A percentile compares a stretch with the other conserved stretches of the same genome.
Conservation (phyloP, 2,888 invertebrate species). For the Palloptera scutellata region DNA sequence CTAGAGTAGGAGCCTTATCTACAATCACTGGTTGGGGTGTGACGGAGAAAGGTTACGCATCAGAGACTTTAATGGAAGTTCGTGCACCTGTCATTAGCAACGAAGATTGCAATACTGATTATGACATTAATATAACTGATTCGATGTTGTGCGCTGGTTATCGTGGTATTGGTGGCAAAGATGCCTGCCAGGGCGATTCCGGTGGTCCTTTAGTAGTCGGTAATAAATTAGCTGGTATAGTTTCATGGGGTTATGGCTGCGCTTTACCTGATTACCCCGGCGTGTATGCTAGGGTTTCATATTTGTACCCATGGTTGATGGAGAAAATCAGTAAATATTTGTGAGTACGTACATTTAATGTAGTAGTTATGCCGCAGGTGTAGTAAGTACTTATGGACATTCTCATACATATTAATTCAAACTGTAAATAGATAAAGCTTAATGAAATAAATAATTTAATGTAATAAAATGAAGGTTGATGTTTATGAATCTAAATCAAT, state of each 20-base stretch:
- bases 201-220: constrained; percentile 53
- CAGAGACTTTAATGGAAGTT: constrained; percentile 49
- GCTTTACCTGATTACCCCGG: constrained; percentile 51
- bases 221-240: constrained; percentile 49
- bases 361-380: too few relatives aligned
- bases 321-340: constrained; percentile 18
- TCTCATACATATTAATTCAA: too few relatives aligned
- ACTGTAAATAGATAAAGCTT: too few relatives aligned
- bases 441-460: too few relatives aligned
- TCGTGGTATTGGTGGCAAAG: constrained; percentile 39
- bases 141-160: constrained; percentile 57
- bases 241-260: constrained; percentile 56
- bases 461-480: too few relatives aligned
- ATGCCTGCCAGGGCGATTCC: constrained; percentile 50
- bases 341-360: too few relatives aligned
- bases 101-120: constrained; percentile 42
- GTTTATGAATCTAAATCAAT: too few relatives aligned
- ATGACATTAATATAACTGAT: constrained; percentile 44
- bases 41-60: constrained; percentile 38
- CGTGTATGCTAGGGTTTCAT: constrained; percentile 51
- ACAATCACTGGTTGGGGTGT: constrained; percentile 56
- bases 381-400: too few relatives aligned
- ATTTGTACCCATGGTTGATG: constrained; percentile 45
- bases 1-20: constrained; percentile 39
- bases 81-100: constrained; percentile 41